Evolutionary conservation across 2,888 invertebrate species (phyloP).

Genomic region (Nesidiocoris tenuis): DNA sequence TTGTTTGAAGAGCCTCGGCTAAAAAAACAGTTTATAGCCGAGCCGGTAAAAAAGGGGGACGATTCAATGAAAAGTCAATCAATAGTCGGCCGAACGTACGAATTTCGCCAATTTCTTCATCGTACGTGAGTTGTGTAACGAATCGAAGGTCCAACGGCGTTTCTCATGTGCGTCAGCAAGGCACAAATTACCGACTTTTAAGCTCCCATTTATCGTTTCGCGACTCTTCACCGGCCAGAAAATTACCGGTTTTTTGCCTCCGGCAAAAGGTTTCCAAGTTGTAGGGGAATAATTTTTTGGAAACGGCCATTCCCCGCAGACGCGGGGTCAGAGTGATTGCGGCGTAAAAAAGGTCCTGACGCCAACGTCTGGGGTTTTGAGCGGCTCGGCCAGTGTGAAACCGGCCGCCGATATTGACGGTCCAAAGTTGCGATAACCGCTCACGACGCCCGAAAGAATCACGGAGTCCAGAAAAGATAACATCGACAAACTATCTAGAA

Average conservation of each 20-base stretch:
- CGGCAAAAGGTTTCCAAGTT: neutral
- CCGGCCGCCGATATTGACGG: neutral
- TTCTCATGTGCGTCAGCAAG: neutral
- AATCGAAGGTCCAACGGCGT: neutral
- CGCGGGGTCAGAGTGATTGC: neutral
- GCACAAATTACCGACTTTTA: conserved; percentile 11
- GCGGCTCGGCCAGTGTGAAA: neutral
- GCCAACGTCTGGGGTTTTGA: neutral
- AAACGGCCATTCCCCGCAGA: neutral
- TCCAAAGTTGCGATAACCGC: neutral
- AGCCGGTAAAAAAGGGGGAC: too few species aligned
- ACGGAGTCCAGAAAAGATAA: neutral
- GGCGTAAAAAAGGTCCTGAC: neutral
- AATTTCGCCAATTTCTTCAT: neutral
- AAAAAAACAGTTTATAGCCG: too few species aligned
- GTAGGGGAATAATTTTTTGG: neutral
- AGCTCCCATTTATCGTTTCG: conserved; percentile 14
- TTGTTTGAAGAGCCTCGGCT: too few species aligned
- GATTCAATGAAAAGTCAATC: neutral
- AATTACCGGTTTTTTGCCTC: neutral
- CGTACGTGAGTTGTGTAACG: neutral
- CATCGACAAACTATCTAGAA: neutral
- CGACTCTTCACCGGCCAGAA: neutral
- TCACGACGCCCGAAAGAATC: neutral
- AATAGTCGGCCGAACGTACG: neutral